Conservation (phyloP, 2,113 vertebrate genomes). For the Gadus macrocephalus region DNA sequence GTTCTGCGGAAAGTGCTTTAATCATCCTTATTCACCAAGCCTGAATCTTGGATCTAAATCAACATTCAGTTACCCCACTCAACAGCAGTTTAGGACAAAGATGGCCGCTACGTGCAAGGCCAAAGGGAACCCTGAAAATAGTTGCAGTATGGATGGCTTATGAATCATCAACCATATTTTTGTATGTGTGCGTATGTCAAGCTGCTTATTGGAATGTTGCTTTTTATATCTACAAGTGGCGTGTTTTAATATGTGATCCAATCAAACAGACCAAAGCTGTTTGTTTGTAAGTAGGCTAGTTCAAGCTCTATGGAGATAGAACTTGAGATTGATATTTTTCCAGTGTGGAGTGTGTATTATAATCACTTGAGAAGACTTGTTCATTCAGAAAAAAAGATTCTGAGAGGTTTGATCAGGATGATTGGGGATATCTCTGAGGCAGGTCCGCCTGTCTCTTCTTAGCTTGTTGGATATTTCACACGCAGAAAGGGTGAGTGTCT, state of each 20-base stretch:
- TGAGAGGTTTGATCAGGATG: slow-evolving; percentile 9
- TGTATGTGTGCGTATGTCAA: slow-evolving; percentile 34
- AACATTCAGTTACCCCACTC: neutral
- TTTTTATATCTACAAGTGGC: slow-evolving; percentile 33
- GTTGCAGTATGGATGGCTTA: slow-evolving; percentile 7
- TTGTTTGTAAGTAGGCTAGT: neutral
- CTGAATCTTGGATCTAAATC: neutral
- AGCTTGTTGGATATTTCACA: neutral
- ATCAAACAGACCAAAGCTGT: neutral
- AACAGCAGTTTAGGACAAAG: too few relatives aligned
- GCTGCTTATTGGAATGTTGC: slow-evolving; percentile 47
- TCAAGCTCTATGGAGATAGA: neutral
- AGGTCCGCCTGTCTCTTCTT: slow-evolving; percentile 26
- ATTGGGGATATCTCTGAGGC: slow-evolving; percentile 18
- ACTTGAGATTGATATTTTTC: neutral
- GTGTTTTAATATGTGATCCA: slow-evolving; percentile 27
- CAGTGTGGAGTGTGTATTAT: slow-evolving; percentile 20
- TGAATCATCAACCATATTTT: slow-evolving; percentile 43
- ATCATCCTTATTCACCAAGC: neutral
- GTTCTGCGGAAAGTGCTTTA: slow-evolving; percentile 1
- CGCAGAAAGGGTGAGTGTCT: slow-evolving; percentile 5
- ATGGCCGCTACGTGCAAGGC: too few relatives aligned
- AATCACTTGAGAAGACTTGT: slow-evolving; percentile 25
- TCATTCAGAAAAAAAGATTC: slow-evolving; percentile 10
- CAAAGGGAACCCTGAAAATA: too few relatives aligned